A percentile compares a stretch with the other conserved stretches of the same genome.
Evolutionary conservation across 2,797 vertebrate species (phyloP).

Genomic region (Mico argentatus): DNA sequence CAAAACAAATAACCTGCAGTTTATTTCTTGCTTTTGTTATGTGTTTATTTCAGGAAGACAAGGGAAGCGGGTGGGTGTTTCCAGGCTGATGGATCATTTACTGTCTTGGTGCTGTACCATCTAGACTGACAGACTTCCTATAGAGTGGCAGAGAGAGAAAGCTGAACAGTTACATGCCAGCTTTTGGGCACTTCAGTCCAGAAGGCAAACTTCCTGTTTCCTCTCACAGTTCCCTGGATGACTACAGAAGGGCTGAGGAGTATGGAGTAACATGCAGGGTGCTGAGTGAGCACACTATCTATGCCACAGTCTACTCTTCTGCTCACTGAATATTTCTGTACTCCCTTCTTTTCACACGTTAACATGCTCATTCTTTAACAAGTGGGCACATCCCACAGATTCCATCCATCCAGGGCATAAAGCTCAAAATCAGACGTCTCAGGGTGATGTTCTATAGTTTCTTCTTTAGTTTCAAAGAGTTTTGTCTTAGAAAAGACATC

Average conservation of each 20-base stretch:
- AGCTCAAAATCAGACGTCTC: background rate
- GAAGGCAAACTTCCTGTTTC: background rate
- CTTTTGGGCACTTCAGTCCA: background rate
- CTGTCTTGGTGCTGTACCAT: background rate
- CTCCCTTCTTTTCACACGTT: background rate
- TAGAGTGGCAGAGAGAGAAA: background rate
- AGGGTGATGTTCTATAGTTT: background rate
- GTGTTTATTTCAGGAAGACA: background rate
- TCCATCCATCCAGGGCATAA: background rate
- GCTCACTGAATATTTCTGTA: background rate
- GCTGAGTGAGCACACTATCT: background rate
- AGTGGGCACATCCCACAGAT: background rate
- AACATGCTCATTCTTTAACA: background rate
- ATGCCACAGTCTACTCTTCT: background rate
- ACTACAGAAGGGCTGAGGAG: background rate
- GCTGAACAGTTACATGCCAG: background rate
- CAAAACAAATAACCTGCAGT: background rate
- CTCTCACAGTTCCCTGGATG: background rate
- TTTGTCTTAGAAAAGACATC: background rate
- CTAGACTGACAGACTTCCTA: background rate
- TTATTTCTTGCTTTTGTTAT: background rate
- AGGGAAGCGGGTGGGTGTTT: background rate
- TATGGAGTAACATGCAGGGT: background rate
- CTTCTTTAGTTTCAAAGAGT: background rate
- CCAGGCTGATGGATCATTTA: background rate